Conservation (phyloP, 2,888 invertebrate species). For the Unio delphinus region DNA sequence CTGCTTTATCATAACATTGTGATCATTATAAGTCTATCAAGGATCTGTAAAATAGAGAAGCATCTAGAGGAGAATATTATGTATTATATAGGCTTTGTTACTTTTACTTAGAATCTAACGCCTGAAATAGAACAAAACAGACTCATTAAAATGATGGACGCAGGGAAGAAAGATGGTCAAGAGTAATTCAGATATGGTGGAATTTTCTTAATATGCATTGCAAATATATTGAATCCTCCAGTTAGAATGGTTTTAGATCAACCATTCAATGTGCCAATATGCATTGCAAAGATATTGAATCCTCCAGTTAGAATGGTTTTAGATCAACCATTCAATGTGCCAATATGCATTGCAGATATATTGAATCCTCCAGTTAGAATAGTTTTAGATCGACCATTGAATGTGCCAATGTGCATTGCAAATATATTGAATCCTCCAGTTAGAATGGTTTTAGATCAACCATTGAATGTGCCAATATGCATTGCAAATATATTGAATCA, state of each 20-base stretch:
- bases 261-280: too few relatives aligned
- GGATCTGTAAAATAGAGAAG: neutral
- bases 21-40: neutral
- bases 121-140: neutral
- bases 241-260: too few relatives aligned
- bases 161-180: neutral
- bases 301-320: too few relatives aligned
- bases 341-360: neutral
- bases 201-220: neutral
- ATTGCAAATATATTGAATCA: too few relatives aligned
- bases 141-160: conserved; percentile 5
- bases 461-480: too few relatives aligned
- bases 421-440: too few relatives aligned
- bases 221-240: too few relatives aligned
- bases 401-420: neutral
- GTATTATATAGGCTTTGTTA: neutral
- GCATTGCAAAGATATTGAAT: too few relatives aligned
- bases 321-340: neutral
- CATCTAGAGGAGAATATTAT: conserved; percentile 1
- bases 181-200: conserved; percentile 1
- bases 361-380: neutral
- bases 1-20: neutral
- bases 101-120: conserved; percentile 1
- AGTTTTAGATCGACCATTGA: neutral
- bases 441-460: too few relatives aligned